Evolutionary conservation across 2,797 vertebrate genomes (phyloP).

Genomic region (Mycteria americana): DNA sequence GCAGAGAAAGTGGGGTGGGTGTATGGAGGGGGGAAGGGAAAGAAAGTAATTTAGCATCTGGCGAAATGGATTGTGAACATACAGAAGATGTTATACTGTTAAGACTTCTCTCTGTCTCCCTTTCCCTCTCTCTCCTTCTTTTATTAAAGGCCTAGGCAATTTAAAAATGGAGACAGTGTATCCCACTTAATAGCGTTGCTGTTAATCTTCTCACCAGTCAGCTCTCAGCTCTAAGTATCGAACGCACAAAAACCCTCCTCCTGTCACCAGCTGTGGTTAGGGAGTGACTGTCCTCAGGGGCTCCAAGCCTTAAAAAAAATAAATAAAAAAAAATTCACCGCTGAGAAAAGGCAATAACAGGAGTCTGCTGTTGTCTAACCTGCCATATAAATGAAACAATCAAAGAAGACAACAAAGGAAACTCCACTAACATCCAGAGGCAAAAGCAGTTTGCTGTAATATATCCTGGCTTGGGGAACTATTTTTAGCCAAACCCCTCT

Average conservation of each 20-base stretch:
- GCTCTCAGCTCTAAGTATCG: conserved; percentile 66
- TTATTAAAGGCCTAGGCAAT: conserved; percentile 70
- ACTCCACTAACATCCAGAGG: conserved; percentile 76
- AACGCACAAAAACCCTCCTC: conserved; percentile 56
- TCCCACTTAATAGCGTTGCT: conserved; percentile 69
- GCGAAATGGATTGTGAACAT: conserved; percentile 29
- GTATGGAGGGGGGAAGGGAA: neutral
- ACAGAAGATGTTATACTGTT: conserved; percentile 19
- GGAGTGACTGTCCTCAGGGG: conserved; percentile 77
- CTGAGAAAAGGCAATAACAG: conserved; percentile 81
- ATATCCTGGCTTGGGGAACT: conserved; percentile 73
- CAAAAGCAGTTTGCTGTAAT: conserved; percentile 76
- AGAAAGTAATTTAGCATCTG: conserved; percentile 52
- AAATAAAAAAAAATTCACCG: conserved; percentile 59
- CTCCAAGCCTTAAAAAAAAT: conserved; percentile 46
- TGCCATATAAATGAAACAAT: conserved; percentile 84
- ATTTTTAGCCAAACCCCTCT: conserved; percentile 73
- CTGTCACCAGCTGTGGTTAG: conserved; percentile 74
- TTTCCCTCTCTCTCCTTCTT: conserved; percentile 8
- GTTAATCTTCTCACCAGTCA: conserved; percentile 76
- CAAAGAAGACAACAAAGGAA: conserved; percentile 80
- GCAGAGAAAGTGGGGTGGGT: neutral
- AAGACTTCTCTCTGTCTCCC: conserved; percentile 25
- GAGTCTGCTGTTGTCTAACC: conserved; percentile 80
- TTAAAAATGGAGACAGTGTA: conserved; percentile 71